These are phyloP conservation scores for Leucophenga montana DNA, from an alignment of 2,888 invertebrate species.

Conservation along the genomic window DNA sequence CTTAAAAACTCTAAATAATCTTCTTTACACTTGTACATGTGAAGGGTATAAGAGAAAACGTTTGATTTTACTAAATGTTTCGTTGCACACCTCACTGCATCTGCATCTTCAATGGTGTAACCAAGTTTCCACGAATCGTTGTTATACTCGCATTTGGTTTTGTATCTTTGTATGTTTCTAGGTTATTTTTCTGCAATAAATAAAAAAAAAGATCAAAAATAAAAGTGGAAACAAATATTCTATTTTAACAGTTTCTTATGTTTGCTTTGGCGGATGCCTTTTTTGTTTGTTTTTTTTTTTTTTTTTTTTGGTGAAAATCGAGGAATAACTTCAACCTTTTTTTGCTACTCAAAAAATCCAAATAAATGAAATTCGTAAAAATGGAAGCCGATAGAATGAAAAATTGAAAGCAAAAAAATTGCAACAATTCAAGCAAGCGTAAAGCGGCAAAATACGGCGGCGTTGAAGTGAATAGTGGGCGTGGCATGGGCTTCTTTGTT, in stretches of 20 bases:
- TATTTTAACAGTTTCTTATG: conserved; percentile 20
- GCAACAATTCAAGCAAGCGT: conserved; percentile 19
- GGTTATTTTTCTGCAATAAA: not conserved
- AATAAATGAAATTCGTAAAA: conserved; percentile 8
- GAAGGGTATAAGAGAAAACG: too few species aligned
- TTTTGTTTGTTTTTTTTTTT: not conserved
- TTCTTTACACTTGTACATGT: too few species aligned
- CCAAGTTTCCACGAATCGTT: not conserved
- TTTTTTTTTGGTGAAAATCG: not conserved
- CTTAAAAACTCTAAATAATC: too few species aligned
- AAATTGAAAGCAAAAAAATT: conserved; percentile 13
- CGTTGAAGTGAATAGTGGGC: not conserved
- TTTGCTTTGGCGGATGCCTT: not conserved
- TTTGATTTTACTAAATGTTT: too few species aligned
- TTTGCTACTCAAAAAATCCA: conserved; percentile 18
- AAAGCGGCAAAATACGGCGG: not conserved
- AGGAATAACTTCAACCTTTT: not conserved
- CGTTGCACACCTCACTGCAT: too few species aligned
- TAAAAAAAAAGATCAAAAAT: too few species aligned
- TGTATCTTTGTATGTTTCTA: not conserved
- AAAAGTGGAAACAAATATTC: not conserved
- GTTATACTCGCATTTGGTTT: conserved; percentile 18
- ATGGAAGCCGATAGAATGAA: conserved; percentile 3
- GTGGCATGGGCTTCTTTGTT: too few species aligned
- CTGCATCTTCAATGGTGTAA: not conserved